Conservation (phyloP, 2,888 invertebrate genomes). For the Gonocerus acuteangulatus region DNA sequence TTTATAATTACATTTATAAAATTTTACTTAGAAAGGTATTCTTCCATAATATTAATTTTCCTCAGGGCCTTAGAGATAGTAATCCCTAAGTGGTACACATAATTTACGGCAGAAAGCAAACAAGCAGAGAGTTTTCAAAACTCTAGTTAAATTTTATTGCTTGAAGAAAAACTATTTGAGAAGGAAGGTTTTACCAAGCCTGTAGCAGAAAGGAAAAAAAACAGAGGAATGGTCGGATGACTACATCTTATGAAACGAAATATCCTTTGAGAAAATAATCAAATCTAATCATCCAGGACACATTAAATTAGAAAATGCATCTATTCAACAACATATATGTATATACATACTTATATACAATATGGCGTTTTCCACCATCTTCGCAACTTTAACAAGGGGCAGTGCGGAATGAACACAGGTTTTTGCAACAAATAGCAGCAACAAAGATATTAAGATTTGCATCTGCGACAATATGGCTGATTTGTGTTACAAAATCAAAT, state of each 20-base stretch:
- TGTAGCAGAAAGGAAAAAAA: background rate
- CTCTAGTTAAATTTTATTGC: background rate
- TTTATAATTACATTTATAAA: too few species aligned
- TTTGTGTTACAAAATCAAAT: conserved; percentile 15
- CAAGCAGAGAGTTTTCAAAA: background rate
- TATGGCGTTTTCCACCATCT: background rate
- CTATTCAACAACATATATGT: background rate
- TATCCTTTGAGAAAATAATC: background rate
- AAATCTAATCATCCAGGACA: too few species aligned
- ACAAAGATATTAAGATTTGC: conserved; percentile 6
- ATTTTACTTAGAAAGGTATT: too few species aligned
- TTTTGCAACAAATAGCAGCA: conserved; percentile 13
- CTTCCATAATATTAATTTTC: background rate
- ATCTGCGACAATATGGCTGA: background rate
- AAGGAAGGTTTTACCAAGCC: background rate
- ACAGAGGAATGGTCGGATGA: background rate
- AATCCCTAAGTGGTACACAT: too few species aligned
- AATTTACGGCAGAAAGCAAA: background rate
- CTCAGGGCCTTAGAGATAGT: background rate
- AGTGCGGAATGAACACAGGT: conserved; percentile 23
- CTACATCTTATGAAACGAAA: background rate
- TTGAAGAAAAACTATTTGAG: background rate
- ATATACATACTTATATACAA: conserved; percentile 1
- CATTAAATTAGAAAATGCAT: background rate
- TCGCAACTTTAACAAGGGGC: conserved; percentile 8